Conservation (phyloP, 2,888 invertebrate species). For the Oscheius sp. region DNA sequence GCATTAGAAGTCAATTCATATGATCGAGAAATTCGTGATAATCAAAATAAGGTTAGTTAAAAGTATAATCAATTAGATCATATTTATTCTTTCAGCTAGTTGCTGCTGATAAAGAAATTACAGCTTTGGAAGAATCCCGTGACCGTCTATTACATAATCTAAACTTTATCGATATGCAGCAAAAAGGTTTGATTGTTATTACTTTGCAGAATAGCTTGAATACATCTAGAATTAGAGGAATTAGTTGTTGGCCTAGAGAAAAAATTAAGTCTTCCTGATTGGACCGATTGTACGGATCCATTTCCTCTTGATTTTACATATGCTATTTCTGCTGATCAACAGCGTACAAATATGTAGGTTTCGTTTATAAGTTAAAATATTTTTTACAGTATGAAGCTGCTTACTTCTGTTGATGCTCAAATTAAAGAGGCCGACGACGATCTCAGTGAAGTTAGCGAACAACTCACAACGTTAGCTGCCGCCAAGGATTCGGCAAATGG, state of each 20-base stretch:
- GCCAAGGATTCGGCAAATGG: slow-evolving; percentile 29
- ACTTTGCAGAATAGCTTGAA: not conserved
- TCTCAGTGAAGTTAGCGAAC: slow-evolving; percentile 52
- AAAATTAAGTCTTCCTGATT: slow-evolving; percentile 48
- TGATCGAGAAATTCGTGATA: slow-evolving; percentile 44
- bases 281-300: slow-evolving; percentile 31
- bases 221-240: slow-evolving; percentile 46
- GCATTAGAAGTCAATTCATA: slow-evolving; percentile 45
- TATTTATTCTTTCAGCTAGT: slow-evolving; percentile 36
- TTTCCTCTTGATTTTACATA: slow-evolving; percentile 41
- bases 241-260: slow-evolving; percentile 51
- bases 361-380: not conserved
- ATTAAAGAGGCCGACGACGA: slow-evolving; percentile 59
- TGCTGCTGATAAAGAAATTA: slow-evolving; percentile 45
- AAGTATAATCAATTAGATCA: no score
- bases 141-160: slow-evolving; percentile 52
- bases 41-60: slow-evolving; percentile 37
- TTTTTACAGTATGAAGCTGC: slow-evolving; percentile 52
- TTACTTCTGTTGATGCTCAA: slow-evolving; percentile 55
- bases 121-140: slow-evolving; percentile 47
- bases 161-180: slow-evolving; percentile 55
- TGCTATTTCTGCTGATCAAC: slow-evolving; percentile 49
- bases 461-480: slow-evolving; percentile 40
- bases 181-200: slow-evolving; percentile 39
- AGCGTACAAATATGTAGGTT: slow-evolving; percentile 51